phyloP scores from a whole-genome alignment of 1,140 invertebrate genomes.

The Luehdorfia chinensis region DNA sequence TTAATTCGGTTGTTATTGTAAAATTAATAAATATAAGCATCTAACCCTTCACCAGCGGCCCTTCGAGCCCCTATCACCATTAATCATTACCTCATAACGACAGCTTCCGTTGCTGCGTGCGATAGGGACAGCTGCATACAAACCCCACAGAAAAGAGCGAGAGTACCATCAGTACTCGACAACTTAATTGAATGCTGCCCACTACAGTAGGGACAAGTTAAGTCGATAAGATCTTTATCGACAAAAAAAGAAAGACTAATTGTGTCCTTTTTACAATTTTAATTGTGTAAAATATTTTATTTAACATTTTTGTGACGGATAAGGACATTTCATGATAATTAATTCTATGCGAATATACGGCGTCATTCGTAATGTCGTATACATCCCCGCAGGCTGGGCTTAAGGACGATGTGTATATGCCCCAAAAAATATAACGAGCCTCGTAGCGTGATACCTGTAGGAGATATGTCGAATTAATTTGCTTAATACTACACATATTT shows the following conservation, averaged over 20 bases:
- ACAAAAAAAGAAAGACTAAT: conserved; percentile 19
- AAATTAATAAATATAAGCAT: conserved; percentile 29
- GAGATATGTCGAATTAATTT: neutral
- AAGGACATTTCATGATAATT: neutral
- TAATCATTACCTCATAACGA: conserved; percentile 61
- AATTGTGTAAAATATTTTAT: conserved; percentile 16
- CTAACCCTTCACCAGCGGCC: conserved; percentile 33
- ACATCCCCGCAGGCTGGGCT: no score
- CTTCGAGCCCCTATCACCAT: conserved; percentile 38
- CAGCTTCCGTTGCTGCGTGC: conserved; percentile 52
- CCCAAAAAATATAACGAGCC: no score
- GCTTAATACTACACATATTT: no score
- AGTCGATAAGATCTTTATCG: conserved; percentile 36
- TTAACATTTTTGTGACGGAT: conserved; percentile 1
- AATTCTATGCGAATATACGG: neutral
- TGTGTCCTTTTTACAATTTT: conserved; percentile 8
- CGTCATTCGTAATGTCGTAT: no score
- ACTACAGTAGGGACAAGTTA: conserved; percentile 31
- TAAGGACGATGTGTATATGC: no score
- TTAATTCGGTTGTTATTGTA: conserved; percentile 22
- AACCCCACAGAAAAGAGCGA: conserved; percentile 20
- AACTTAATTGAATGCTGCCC: conserved; percentile 67
- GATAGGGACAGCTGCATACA: conserved; percentile 32
- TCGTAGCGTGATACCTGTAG: no score
- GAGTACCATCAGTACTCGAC: conserved; percentile 42